phyloP scores from a whole-genome alignment of 2,888 invertebrate genomes.

The Sturmia bella region DNA sequence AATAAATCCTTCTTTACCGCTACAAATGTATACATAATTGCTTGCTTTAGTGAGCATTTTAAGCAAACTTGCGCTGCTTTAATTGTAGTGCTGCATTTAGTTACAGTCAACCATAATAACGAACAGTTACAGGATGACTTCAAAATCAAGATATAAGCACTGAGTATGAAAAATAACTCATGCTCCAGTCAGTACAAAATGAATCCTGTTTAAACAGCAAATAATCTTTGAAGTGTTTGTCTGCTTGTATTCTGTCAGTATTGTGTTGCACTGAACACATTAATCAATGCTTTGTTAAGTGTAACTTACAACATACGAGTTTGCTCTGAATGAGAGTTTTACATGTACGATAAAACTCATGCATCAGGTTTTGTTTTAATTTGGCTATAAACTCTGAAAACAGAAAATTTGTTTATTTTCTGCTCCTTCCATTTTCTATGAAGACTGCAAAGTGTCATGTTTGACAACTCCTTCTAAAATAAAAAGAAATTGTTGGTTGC shows the following conservation, averaged over 20 bases:
- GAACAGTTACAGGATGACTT: too few relatives aligned
- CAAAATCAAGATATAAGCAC: too few relatives aligned
- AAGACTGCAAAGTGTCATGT: slow-evolving; percentile 31
- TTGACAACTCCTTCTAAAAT: slow-evolving; percentile 1
- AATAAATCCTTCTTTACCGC: too few relatives aligned
- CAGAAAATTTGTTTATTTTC: not conserved
- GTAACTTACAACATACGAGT: slow-evolving; percentile 51
- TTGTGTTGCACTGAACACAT: slow-evolving; percentile 57
- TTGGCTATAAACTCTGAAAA: slow-evolving; percentile 11
- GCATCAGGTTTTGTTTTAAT: slow-evolving; percentile 36
- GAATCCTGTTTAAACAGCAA: not conserved
- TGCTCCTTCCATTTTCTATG: not conserved
- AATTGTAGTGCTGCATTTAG: too few relatives aligned
- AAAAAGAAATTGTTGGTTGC: not conserved
- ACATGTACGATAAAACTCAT: slow-evolving; percentile 44
- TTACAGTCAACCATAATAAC: too few relatives aligned
- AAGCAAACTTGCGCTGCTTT: too few relatives aligned
- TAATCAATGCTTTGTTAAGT: slow-evolving; percentile 63
- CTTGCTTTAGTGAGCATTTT: too few relatives aligned
- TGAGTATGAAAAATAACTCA: too few relatives aligned
- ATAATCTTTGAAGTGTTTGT: slow-evolving; percentile 17
- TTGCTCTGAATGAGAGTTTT: slow-evolving; percentile 9
- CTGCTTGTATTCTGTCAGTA: slow-evolving; percentile 38
- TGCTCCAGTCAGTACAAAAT: not conserved
- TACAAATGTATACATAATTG: too few relatives aligned